These are phyloP conservation scores for Colaptes auratus DNA, from an alignment of 2,113 vertebrate species.

Conservation along the genomic window DNA sequence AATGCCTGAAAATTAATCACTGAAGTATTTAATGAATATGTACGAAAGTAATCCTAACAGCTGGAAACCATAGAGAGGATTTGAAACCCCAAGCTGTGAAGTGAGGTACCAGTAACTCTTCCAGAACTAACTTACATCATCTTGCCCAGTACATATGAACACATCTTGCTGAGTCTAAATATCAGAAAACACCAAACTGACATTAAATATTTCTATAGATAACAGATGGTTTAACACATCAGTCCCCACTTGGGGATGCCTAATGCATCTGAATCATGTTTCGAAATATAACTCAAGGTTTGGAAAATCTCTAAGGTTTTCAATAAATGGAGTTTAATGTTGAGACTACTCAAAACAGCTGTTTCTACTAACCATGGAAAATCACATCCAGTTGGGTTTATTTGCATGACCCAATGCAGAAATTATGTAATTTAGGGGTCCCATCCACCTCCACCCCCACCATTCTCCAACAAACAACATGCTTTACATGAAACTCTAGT, in stretches of 20 bases:
- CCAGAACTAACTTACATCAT: not conserved
- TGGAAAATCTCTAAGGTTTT: slow-evolving; percentile 61
- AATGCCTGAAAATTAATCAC: slow-evolving; percentile 6
- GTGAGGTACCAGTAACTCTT: not conserved
- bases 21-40: not conserved
- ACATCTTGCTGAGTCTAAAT: slow-evolving; percentile 9
- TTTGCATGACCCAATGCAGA: slow-evolving; percentile 41
- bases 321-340: slow-evolving; percentile 59
- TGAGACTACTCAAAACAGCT: slow-evolving; percentile 64
- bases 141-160: not conserved
- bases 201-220: slow-evolving; percentile 47
- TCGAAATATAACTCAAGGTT: slow-evolving; percentile 44
- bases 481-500: not conserved
- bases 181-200: slow-evolving; percentile 44
- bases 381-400: slow-evolving; percentile 3
- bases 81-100: not conserved
- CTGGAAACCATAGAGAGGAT: not conserved
- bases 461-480: not conserved
- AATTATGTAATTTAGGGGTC: slow-evolving; percentile 34
- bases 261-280: slow-evolving; percentile 54
- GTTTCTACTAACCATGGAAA: slow-evolving; percentile 49
- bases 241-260: slow-evolving; percentile 18
- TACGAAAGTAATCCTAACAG: not conserved
- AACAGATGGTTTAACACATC: slow-evolving; percentile 66
- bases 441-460: not conserved